A percentile compares a stretch with the other conserved stretches of the same genome.
Evolutionary conservation across 2,888 invertebrate genomes (phyloP).

Genomic region (Tipula unca): DNA sequence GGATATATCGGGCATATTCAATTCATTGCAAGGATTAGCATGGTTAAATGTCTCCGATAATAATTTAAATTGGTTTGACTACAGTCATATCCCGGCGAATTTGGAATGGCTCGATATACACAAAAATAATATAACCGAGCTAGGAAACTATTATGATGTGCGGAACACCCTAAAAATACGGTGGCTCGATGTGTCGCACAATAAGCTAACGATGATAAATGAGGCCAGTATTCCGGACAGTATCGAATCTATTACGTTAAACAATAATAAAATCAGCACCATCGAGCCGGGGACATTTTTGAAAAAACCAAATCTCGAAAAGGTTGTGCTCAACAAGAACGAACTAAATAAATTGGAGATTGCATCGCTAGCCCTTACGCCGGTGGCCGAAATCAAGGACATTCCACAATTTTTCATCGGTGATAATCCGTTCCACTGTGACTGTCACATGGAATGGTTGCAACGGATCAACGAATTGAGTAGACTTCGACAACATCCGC

Average conservation of each 20-base stretch:
- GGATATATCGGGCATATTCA: conserved; percentile 70
- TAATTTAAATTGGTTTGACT: conserved; percentile 70
- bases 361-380: conserved; percentile 58
- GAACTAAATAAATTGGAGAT: conserved; percentile 63
- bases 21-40: conserved; percentile 60
- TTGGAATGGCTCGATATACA: conserved; percentile 76
- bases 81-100: conserved; percentile 64
- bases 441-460: conserved; percentile 83
- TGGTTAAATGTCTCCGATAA: conserved; percentile 78
- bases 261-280: conserved; percentile 62
- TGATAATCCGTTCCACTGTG: conserved; percentile 75
- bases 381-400: conserved; percentile 53
- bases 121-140: conserved; percentile 65
- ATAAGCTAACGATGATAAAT: conserved; percentile 57
- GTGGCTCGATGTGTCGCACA: conserved; percentile 69
- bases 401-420: conserved; percentile 72
- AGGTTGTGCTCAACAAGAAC: conserved; percentile 69
- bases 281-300: conserved; percentile 63
- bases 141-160: conserved; percentile 64
- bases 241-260: conserved; percentile 61
- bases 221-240: conserved; percentile 64
- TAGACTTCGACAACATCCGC: conserved; percentile 63
- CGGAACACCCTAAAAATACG: conserved; percentile 57
- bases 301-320: conserved; percentile 60
- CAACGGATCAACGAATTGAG: conserved; percentile 68